Percentiles rank a stretch among this genome's conserved stretches.
These are phyloP conservation scores for Calcarius lapponicus DNA, from an alignment of 2,797 vertebrate species.

Conservation along the genomic window DNA sequence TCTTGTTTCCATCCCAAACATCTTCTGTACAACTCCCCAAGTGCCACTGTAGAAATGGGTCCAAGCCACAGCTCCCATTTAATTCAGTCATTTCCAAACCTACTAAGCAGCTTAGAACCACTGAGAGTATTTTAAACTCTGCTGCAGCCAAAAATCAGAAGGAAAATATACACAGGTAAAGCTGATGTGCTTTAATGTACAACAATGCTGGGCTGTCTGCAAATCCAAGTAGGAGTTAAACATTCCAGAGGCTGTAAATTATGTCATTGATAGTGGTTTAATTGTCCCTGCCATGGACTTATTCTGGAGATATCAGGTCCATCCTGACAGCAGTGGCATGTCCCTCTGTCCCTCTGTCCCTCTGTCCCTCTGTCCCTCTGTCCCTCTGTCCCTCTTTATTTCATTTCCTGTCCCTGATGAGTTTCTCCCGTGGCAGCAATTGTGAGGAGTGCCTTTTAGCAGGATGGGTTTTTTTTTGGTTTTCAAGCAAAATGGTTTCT, in stretches of 20 bases:
- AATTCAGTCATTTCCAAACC: neutral
- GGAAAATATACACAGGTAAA: neutral
- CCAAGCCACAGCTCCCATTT: neutral
- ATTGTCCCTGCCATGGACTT: neutral
- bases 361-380: neutral
- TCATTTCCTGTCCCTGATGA: neutral
- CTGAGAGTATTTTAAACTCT: neutral
- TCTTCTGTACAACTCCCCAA: neutral
- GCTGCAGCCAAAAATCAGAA: neutral
- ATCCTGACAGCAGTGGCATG: accelerated
- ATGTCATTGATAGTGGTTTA: accelerated
- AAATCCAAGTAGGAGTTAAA: neutral
- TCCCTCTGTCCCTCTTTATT: neutral
- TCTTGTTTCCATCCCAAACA: neutral
- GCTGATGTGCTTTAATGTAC: neutral
- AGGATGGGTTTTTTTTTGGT: neutral
- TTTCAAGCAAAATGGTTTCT: neutral
- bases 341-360: neutral
- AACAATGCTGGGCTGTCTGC: neutral
- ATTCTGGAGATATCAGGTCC: neutral
- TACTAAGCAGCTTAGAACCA: neutral
- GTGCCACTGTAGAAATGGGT: neutral
- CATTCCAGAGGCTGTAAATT: neutral
- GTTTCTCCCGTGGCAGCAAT: neutral
- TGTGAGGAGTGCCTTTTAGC: neutral